Conservation (phyloP, 2,797 vertebrate genomes). For the Thunnus albacares region DNA sequence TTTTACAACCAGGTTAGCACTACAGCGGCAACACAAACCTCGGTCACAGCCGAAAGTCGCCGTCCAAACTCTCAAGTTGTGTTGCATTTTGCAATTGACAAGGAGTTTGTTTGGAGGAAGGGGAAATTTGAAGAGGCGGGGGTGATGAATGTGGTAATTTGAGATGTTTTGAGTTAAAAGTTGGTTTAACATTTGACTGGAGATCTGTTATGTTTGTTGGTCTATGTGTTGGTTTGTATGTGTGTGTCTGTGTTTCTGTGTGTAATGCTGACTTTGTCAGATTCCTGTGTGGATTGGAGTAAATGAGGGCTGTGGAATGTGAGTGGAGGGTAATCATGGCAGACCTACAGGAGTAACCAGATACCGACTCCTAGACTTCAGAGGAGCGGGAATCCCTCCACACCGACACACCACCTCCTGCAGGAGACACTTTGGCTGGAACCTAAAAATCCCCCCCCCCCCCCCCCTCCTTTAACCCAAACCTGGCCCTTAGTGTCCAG, state of each 20-base stretch:
- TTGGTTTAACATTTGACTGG: slow-evolving; percentile 41
- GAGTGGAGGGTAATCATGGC: slow-evolving; percentile 80
- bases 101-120: slow-evolving; percentile 1
- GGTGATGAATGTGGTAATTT: slow-evolving; percentile 37
- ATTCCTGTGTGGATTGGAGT: slow-evolving; percentile 83
- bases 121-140: not conserved
- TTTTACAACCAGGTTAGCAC: slow-evolving; percentile 80
- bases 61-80: slow-evolving; percentile 8
- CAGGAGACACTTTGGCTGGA: slow-evolving; percentile 79
- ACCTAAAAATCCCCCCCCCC: slow-evolving; percentile 25
- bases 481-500: slow-evolving; percentile 37
- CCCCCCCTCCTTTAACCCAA: slow-evolving; percentile 26
- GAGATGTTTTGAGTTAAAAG: slow-evolving; percentile 47
- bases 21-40: slow-evolving; percentile 60
- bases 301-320: slow-evolving; percentile 83
- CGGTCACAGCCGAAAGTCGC: slow-evolving; percentile 32
- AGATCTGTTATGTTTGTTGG: slow-evolving; percentile 34
- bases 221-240: slow-evolving; percentile 36
- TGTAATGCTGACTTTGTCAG: slow-evolving; percentile 72
- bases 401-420: slow-evolving; percentile 64
- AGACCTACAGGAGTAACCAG: slow-evolving; percentile 81
- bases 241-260: slow-evolving; percentile 29
- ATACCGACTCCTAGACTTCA: slow-evolving; percentile 80
- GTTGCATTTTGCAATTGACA: not conserved
- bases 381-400: slow-evolving; percentile 76